A percentile compares a stretch with the other conserved stretches of the same genome.
Evolutionary conservation across 2,888 invertebrate genomes (phyloP).

Genomic region (Hypsopygia costalis): DNA sequence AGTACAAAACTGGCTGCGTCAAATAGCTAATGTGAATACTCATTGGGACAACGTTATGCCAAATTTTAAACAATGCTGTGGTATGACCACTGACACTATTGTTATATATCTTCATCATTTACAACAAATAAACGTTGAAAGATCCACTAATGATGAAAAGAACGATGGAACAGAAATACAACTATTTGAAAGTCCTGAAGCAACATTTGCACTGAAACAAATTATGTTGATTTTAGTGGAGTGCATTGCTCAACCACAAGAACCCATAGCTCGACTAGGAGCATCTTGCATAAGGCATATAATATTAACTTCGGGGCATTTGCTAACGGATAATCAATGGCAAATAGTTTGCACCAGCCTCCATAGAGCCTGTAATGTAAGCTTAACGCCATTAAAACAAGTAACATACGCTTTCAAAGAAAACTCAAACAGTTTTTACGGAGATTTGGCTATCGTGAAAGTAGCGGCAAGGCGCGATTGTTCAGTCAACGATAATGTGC

Average conservation of each 20-base stretch:
- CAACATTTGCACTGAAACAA: conserved; percentile 91
- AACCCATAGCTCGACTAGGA: conserved; percentile 93
- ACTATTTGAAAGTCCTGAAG: conserved; percentile 77
- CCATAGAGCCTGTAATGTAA: conserved; percentile 91
- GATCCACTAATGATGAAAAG: conserved; percentile 56
- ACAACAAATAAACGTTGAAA: conserved; percentile 80
- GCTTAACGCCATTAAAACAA: conserved; percentile 92
- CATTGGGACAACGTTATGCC: conserved; percentile 89
- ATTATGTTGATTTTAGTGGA: conserved; percentile 92
- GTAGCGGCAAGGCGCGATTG: conserved; percentile 95
- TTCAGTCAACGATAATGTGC: conserved; percentile 89
- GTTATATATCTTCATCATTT: conserved; percentile 91
- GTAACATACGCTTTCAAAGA: conserved; percentile 94
- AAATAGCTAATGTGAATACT: conserved; percentile 84
- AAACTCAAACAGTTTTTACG: conserved; percentile 96
- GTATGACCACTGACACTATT: conserved; percentile 94
- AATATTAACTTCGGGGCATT: conserved; percentile 90
- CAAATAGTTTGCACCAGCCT: conserved; percentile 90
- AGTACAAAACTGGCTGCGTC: conserved; percentile 95
- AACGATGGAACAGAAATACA: conserved; percentile 61
- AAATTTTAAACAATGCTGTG: conserved; percentile 97
- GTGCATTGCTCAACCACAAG: conserved; percentile 94
- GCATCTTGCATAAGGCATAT: conserved; percentile 95
- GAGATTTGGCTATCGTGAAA: conserved; percentile 94
- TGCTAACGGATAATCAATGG: conserved; percentile 92